phyloP scores from a whole-genome alignment of 2,113 vertebrate species.

The Channa maculata region DNA sequence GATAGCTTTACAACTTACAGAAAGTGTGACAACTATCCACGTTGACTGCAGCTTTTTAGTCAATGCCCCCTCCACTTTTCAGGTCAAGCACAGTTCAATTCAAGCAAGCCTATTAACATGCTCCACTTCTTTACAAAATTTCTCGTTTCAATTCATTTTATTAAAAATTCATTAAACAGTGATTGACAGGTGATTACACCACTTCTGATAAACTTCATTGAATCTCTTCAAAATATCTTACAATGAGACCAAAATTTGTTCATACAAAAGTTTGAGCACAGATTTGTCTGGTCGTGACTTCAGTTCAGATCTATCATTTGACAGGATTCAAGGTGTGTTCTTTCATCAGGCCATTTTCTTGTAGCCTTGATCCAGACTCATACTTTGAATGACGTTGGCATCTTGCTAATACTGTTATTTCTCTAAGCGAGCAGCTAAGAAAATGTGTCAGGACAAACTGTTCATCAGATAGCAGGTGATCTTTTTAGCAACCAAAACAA shows the following conservation, averaged over 20 bases:
- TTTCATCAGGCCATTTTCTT: neutral
- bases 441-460: neutral
- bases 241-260: constrained; percentile 58
- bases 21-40: no score
- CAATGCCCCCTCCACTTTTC: no score
- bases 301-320: neutral
- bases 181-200: constrained; percentile 72
- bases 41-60: no score
- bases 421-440: neutral
- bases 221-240: constrained; percentile 78
- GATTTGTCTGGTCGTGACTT: constrained; percentile 25
- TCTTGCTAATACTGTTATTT: neutral
- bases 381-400: no score
- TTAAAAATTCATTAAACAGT: constrained; percentile 75
- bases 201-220: constrained; percentile 70
- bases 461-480: neutral
- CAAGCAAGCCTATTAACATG: neutral
- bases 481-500: no score
- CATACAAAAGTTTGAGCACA: constrained; percentile 54
- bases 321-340: neutral
- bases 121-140: neutral
- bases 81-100: no score
- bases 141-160: constrained; percentile 35
- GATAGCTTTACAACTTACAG: no score
- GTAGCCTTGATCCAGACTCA: neutral